Base-by-base conservation (phyloP, 2,113 vertebrate species). In the Percopsis transmontana region DNA sequence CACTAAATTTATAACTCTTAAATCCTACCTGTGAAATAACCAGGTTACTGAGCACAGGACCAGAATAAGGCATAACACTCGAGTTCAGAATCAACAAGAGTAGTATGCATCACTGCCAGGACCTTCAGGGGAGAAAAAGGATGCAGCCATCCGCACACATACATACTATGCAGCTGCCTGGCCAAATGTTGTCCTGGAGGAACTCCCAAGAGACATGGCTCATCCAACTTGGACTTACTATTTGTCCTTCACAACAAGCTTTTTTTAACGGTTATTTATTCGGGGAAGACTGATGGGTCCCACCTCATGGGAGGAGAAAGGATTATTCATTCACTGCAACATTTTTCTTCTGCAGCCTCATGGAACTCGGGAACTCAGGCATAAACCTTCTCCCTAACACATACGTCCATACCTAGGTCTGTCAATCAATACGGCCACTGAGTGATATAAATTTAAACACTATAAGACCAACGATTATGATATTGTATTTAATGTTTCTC, bases 181-280 rank as follows among this genome's bases (percentile, higher is more conserved):
- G 56, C 58, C 77, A 83, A 73, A 76, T 87, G 80, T 75, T 81
- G 15, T 71, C 58, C 56, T 44, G 70, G 70, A 63, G 58, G 40
- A 72, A 60, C 78, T 74, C 54, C 57, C 27, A 41, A 72, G 60
- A 84, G 41, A 54, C 27, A 53, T 64, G 65, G 56, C 63, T 21
- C 66, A 40, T 66, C 71, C 65, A 61, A 60, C 69, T 58, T 80
- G 76, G 68, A 58, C 66, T 62, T 53, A 45, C 65, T 65, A 47
- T 85, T 80, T 45, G 21, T 83, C 85, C 84, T 89, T 87, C 74
- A 75, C 52, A 79, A 58, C 69, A 54, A 56, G 69, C 0, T 24
- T 45, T 45, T 45, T 45, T 45, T 45, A 3, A 45, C 15, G 2
- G 10, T 53, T 76, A 64, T 84, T 81, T 62, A 70, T 82, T 62